phyloP scores from a whole-genome alignment of 2,888 invertebrate genomes.

The Pterobdella sp. region DNA sequence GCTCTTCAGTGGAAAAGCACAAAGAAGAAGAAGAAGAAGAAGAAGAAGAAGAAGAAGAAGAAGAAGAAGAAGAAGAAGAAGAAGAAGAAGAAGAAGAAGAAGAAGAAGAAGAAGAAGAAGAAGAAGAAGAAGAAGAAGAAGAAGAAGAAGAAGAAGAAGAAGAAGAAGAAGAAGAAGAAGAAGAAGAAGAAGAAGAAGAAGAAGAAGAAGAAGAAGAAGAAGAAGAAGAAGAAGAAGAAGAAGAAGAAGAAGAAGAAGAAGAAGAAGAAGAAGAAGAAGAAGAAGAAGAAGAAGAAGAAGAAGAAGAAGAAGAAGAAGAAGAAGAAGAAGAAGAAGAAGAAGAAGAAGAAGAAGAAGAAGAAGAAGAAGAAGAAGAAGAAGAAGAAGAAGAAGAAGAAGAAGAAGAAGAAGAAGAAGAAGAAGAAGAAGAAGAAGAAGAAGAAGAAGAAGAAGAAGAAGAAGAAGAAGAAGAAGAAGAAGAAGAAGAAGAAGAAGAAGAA shows the following conservation, averaged over 20 bases:
- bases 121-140: neutral
- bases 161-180: too few relatives aligned
- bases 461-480: neutral
- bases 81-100: constrained; percentile 13
- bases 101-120: neutral
- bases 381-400: neutral
- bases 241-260: neutral
- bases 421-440: constrained; percentile 1
- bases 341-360: neutral
- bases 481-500: neutral
- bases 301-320: constrained; percentile 1
- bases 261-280: neutral
- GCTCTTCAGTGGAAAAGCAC: neutral
- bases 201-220: constrained; percentile 11
- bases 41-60: constrained; percentile 11
- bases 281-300: neutral
- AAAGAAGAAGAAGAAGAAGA: neutral
- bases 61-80: constrained; percentile 11
- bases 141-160: constrained; percentile 9
- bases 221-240: neutral
- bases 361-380: neutral
- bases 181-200: neutral
- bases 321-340: constrained; percentile 1
- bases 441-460: constrained; percentile 1
- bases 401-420: neutral